phyloP scores from a whole-genome alignment of 2,888 invertebrate genomes.

The Ferdinandea cuprea region DNA sequence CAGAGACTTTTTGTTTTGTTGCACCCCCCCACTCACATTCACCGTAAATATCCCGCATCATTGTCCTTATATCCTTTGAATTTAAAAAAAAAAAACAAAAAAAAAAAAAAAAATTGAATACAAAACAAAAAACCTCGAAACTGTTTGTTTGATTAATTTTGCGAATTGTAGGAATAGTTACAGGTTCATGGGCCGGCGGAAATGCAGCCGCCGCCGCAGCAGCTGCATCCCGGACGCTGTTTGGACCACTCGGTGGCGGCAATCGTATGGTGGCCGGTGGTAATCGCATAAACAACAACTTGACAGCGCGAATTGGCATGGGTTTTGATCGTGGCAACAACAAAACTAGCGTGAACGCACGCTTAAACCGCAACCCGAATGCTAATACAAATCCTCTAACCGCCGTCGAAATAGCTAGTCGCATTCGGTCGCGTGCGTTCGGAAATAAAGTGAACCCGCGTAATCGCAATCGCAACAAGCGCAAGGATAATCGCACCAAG shows the following conservation, averaged over 20 bases:
- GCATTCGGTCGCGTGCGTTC: constrained; percentile 65
- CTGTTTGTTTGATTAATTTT: constrained; percentile 76
- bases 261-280: constrained; percentile 74
- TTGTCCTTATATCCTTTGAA: constrained; percentile 47
- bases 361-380: constrained; percentile 72
- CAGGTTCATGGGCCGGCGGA: constrained; percentile 78
- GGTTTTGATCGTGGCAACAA: constrained; percentile 60
- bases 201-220: constrained; percentile 69
- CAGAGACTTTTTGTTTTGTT: constrained; percentile 74
- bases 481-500: constrained; percentile 71
- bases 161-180: constrained; percentile 78
- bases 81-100: constrained; percentile 68
- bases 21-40: constrained; percentile 46
- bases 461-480: constrained; percentile 75
- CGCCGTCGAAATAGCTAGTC: constrained; percentile 63
- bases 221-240: constrained; percentile 74
- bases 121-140: constrained; percentile 72
- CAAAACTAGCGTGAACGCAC: constrained; percentile 64
- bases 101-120: constrained; percentile 70
- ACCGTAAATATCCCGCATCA: constrained; percentile 48
- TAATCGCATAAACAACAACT: constrained; percentile 71
- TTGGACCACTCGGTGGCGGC: constrained; percentile 73
- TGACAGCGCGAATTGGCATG: constrained; percentile 60
- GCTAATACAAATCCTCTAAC: constrained; percentile 46
- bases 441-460: constrained; percentile 74